Percentiles rank a stretch among this genome's conserved stretches.
These are phyloP conservation scores for Anthophora plumipes DNA, from an alignment of 2,888 invertebrate genomes.

Conservation along the genomic window DNA sequence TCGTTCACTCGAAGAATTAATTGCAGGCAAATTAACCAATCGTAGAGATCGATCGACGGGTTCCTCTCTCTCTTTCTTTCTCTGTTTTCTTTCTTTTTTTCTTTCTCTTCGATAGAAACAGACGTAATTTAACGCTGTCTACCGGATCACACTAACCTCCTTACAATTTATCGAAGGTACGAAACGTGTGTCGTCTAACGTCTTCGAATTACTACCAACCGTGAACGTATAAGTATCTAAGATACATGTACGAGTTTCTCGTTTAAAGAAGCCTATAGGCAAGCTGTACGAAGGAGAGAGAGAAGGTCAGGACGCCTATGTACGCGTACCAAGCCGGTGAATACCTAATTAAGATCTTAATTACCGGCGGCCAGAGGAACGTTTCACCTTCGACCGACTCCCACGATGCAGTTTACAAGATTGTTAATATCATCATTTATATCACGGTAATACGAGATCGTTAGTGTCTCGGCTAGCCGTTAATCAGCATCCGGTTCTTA, in stretches of 20 bases:
- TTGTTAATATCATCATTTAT: constrained; percentile 79
- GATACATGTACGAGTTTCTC: constrained; percentile 21
- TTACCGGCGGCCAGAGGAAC: constrained; percentile 74
- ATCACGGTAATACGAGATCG: constrained; percentile 73
- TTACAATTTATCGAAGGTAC: constrained; percentile 57
- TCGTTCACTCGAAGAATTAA: constrained; percentile 37
- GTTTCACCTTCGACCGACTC: constrained; percentile 79
- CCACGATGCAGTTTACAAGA: constrained; percentile 79
- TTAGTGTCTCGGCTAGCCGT: constrained; percentile 70
- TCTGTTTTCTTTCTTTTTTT: no score
- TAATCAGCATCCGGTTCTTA: constrained; percentile 69
- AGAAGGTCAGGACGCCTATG: constrained; percentile 58
- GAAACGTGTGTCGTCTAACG: constrained; percentile 50
- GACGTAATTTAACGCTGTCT: constrained; percentile 49
- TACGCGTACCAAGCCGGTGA: constrained; percentile 72
- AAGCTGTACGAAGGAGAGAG: constrained; percentile 3
- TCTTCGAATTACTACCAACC: no score
- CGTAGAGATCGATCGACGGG: constrained; percentile 32
- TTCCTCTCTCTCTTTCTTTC: no score
- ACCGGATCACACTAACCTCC: constrained; percentile 9
- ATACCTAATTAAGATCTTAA: constrained; percentile 83
- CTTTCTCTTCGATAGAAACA: neutral
- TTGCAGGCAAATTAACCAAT: constrained; percentile 44
- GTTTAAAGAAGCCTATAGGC: constrained; percentile 27
- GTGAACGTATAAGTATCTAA: no score